phyloP scores from a whole-genome alignment of 2,888 invertebrate genomes.

The Zootermopsis nevadensis region DNA sequence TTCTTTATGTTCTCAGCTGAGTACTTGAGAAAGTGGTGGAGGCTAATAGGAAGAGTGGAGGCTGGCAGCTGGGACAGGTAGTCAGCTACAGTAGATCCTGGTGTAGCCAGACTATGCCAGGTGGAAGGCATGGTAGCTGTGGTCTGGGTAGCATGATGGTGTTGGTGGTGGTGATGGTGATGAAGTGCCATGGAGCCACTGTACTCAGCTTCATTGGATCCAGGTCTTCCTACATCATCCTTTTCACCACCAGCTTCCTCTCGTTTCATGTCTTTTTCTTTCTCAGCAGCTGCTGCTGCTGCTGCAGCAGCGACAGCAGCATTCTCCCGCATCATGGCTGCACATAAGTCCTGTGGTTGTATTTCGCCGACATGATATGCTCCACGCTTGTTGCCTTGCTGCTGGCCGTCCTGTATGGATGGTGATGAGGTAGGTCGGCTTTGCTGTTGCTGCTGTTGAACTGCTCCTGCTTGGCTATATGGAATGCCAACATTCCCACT shows the following conservation, averaged over 20 bases:
- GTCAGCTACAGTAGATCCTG: slow-evolving; percentile 85
- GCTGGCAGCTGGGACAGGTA: slow-evolving; percentile 84
- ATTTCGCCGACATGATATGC: slow-evolving; percentile 59
- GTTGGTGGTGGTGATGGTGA: slow-evolving; percentile 51
- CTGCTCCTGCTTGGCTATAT: slow-evolving; percentile 52
- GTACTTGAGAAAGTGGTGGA: slow-evolving; percentile 85
- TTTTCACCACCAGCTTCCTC: slow-evolving; percentile 50
- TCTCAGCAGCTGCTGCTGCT: slow-evolving; percentile 43
- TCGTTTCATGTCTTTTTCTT: slow-evolving; percentile 52
- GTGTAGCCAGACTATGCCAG: slow-evolving; percentile 78
- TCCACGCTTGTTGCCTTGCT: slow-evolving; percentile 63
- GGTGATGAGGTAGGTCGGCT: slow-evolving; percentile 52
- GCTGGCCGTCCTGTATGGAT: slow-evolving; percentile 62
- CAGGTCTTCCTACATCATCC: slow-evolving; percentile 51
- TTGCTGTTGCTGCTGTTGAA: slow-evolving; percentile 53
- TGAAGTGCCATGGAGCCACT: slow-evolving; percentile 52
- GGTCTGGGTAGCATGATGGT: slow-evolving; percentile 50
- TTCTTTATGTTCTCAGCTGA: slow-evolving; percentile 82
- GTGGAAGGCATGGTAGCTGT: slow-evolving; percentile 68
- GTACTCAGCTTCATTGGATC: slow-evolving; percentile 54
- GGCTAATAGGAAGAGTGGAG: slow-evolving; percentile 78
- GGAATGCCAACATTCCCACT: slow-evolving; percentile 52
- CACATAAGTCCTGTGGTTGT: slow-evolving; percentile 55
- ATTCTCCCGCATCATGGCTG: slow-evolving; percentile 53
- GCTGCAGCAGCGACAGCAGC: slow-evolving; percentile 27